Evolutionary conservation across 2,113 vertebrate species (phyloP).

Genomic region (Murina feae): DNA sequence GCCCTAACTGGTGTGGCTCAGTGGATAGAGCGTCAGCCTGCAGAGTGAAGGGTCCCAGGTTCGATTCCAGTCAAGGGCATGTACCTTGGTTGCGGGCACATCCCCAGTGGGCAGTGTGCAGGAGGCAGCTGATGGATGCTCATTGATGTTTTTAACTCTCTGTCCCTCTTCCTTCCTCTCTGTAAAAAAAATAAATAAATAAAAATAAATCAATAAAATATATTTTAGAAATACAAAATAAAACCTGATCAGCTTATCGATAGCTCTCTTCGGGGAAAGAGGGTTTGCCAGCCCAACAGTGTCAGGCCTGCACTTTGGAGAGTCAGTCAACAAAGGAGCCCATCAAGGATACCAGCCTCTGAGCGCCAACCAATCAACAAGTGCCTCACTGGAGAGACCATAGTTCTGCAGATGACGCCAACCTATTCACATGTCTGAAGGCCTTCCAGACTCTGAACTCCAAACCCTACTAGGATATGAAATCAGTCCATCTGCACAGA

Average conservation of each 20-base stretch:
- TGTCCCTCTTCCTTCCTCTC: too few species aligned
- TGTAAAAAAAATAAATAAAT: too few species aligned
- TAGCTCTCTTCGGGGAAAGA: background rate
- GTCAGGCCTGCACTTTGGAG: background rate
- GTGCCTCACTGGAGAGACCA: background rate
- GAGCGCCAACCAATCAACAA: background rate
- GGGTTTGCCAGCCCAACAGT: slow-evolving; percentile 7
- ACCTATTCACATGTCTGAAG: background rate
- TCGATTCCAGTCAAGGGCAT: too few species aligned
- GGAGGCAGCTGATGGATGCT: too few species aligned
- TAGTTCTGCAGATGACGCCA: background rate
- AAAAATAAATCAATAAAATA: too few species aligned
- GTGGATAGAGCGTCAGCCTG: too few species aligned
- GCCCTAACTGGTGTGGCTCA: too few species aligned
- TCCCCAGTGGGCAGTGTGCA: too few species aligned
- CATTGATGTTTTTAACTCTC: too few species aligned
- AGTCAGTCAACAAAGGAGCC: background rate
- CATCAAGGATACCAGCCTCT: background rate
- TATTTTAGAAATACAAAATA: background rate
- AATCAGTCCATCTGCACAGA: background rate
- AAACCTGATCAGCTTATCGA: background rate
- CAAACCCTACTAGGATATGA: background rate
- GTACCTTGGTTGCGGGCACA: too few species aligned
- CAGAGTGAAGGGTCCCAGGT: too few species aligned
- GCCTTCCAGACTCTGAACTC: background rate